Conservation (phyloP, 2,888 invertebrate genomes). For the Odontomyia ornata region DNA sequence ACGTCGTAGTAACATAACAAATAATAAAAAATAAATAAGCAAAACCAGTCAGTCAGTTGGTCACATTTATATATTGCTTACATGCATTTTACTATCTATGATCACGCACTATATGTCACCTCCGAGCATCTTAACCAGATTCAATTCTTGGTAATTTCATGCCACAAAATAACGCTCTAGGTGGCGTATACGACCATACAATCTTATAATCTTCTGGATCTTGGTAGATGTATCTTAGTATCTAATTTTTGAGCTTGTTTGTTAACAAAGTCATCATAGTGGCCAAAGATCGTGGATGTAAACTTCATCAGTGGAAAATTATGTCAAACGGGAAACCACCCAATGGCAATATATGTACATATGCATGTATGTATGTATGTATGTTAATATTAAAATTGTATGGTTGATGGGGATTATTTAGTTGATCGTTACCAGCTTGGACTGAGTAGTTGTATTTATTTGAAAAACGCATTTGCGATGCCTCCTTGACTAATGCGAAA, state of each 20-base stretch:
- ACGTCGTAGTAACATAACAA: background rate
- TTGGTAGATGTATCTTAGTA: no score
- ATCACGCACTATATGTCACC: background rate
- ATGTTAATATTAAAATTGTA: no score
- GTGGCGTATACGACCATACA: background rate
- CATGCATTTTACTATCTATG: slow-evolving; percentile 18
- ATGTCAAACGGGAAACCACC: slow-evolving; percentile 27
- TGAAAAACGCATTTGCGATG: no score
- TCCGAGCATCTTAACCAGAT: background rate
- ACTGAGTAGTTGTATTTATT: no score
- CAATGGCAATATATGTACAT: no score
- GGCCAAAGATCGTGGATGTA: slow-evolving; percentile 6
- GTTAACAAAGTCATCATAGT: background rate
- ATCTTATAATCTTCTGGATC: no score
- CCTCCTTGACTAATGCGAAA: no score
- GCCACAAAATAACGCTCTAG: slow-evolving; percentile 15
- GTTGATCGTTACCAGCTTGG: no score
- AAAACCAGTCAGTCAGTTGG: background rate
- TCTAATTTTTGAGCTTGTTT: no score
- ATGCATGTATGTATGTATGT: no score
- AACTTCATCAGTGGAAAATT: background rate
- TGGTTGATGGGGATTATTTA: no score
- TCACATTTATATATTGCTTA: background rate
- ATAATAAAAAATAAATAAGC: background rate
- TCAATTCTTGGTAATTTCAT: background rate